Evolutionary conservation across 2,888 invertebrate genomes (phyloP), one percentile per base, ranked within the genome.

Genomic region (Oxystoma pomonae): DNA sequence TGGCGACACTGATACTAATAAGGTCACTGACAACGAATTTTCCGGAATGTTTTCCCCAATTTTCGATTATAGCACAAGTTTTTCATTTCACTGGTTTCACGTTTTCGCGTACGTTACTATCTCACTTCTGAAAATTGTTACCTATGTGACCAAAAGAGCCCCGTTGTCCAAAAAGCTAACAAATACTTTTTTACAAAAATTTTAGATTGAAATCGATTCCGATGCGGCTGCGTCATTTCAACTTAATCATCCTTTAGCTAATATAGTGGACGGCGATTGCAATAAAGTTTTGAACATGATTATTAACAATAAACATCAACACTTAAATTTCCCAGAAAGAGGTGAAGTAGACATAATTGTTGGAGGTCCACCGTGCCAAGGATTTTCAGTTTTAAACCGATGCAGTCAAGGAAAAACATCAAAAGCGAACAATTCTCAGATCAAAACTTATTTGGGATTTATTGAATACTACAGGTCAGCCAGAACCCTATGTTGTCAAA

Each of bases 131-230:
- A n/a, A n/a, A n/a, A n/a, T n/a, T n/a, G n/a, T n/a, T n/a, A n/a
- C n/a, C n/a, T n/a, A n/a, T n/a, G n/a, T n/a, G n/a, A n/a, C n/a
- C n/a, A n/a, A n/a, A n/a, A n/a, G n/a, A n/a, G n/a, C n/a, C n/a
- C n/a, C n/a, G n/a, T n/a, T n/a, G n/a, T n/a, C n/a, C n/a, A n/a
- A n/a, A n/a, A n/a, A n/a, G n/a, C n/a, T n/a, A n/a, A n/a, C n/a
- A n/a, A n/a, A n/a, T n/a, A n/a, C n/a, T n/a, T n/a, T n/a, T n/a
- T n/a, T 16, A 16, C 16, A 59, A 1, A 83, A 83, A 7, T 62
- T 66, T 1, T 57, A 66, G 3, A 85, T 92, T 16, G 92, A 92
- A 75, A 87, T 87, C 69, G 83, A 89, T 65, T 85, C 86, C 67
- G 83, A 87, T 0, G 91, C 91, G 0, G 90, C 91, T 0, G 84